Evolutionary conservation across 2,113 vertebrate genomes (phyloP), one percentile per base, ranked within the genome.

Genomic region (Gopherus evgoodei): DNA sequence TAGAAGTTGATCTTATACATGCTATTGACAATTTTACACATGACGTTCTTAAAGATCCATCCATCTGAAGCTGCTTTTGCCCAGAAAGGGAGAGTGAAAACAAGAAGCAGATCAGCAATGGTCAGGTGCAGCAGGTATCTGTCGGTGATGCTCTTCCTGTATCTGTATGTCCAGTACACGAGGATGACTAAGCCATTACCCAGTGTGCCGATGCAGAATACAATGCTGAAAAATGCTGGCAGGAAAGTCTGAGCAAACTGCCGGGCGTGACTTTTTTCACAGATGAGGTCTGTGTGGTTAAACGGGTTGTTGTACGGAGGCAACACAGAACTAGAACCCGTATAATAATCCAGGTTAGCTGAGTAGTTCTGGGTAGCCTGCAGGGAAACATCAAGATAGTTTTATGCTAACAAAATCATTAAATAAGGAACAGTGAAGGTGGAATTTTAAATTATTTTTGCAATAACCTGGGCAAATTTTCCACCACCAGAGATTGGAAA

Each of bases 1-100:
- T 99, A 99, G 96, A 99, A 99, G 96, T 99, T 99, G 97, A 99
- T 98, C 97, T 99, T 99, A 91, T 99, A 99, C 93, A 98, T 87
- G 17, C 98, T 98, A 1, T 98, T 98, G 56, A 99, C 98, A 0
- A 98, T 59, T 92, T 99, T 99, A 98, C 99, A 99, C 85, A 98
- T 47, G 47, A 86, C 12, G 35, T 88, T 38, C 62, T 98, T 97
- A 84, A 99, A 99, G 50, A 94, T 65, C 99, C 99, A 99, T 42
- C 98, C 98, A 3, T 91, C 90, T 0, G 92, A 91, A 1, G 99
- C 98, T 0, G 99, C 98, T 0, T 95, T 93, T 8, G 99, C 99
- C 99, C 99, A 99, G 97, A 99, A 99, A 59, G 99, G 99, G 35
- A 99, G 97, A 5, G 98, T 99, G 94, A 97, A 96, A 2, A 99